phyloP scores from a whole-genome alignment of 1,140 invertebrate species.

The Megathymus violae region DNA sequence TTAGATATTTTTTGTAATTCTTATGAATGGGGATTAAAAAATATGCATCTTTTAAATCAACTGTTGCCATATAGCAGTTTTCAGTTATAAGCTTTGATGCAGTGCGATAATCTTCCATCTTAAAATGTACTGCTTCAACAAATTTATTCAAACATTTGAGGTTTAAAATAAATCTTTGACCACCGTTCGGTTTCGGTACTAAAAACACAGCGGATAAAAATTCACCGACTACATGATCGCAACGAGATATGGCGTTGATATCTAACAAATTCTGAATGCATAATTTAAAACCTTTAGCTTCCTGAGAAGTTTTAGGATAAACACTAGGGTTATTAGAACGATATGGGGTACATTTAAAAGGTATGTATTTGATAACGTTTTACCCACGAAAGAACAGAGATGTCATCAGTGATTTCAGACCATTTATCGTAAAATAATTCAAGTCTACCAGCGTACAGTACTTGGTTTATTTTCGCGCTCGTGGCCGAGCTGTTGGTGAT shows the following conservation, averaged over 20 bases:
- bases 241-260: slow-evolving; percentile 32
- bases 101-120: slow-evolving; percentile 50
- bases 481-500: slow-evolving; percentile 19
- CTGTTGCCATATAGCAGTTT: slow-evolving; percentile 31
- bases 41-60: slow-evolving; percentile 45
- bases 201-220: slow-evolving; percentile 42
- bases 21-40: slow-evolving; percentile 34
- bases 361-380: slow-evolving; percentile 40
- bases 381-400: slow-evolving; percentile 41
- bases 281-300: slow-evolving; percentile 24
- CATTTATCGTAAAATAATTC: slow-evolving; percentile 45
- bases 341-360: slow-evolving; percentile 24
- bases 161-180: slow-evolving; percentile 44
- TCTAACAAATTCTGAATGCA: slow-evolving; percentile 30
- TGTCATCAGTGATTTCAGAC: slow-evolving; percentile 39
- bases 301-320: slow-evolving; percentile 10
- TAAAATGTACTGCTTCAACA: slow-evolving; percentile 39
- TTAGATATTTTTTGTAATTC: slow-evolving; percentile 35
- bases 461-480: slow-evolving; percentile 36
- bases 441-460: slow-evolving; percentile 45
- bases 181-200: slow-evolving; percentile 40
- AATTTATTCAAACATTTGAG: slow-evolving; percentile 44
- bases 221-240: slow-evolving; percentile 19
- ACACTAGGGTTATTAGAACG: neutral
- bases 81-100: slow-evolving; percentile 38